phyloP scores from a whole-genome alignment of 2,888 invertebrate species.

The Chrysopilus asiliformis region DNA sequence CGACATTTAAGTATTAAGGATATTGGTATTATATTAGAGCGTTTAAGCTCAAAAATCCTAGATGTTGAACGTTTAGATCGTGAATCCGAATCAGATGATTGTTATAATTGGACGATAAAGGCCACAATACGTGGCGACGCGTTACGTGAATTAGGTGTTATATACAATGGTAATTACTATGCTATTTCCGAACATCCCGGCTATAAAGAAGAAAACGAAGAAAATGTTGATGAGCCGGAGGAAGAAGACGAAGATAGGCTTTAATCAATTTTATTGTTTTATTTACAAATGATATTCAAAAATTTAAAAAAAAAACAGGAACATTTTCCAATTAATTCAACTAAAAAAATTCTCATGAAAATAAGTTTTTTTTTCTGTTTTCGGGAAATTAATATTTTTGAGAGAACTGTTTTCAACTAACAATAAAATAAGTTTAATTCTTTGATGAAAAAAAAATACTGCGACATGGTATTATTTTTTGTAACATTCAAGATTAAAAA shows the following conservation, averaged over 20 bases:
- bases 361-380: no score
- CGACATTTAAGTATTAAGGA: slow-evolving; percentile 87
- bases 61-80: slow-evolving; percentile 86
- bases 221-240: slow-evolving; percentile 73
- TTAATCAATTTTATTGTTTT: slow-evolving; percentile 30
- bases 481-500: no score
- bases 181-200: slow-evolving; percentile 91
- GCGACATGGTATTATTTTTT: no score
- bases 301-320: not conserved
- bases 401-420: slow-evolving; percentile 5
- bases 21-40: slow-evolving; percentile 86
- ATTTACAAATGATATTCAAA: not conserved
- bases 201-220: slow-evolving; percentile 81
- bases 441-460: no score
- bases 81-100: slow-evolving; percentile 85
- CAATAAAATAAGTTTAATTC: slow-evolving; percentile 4
- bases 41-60: slow-evolving; percentile 82
- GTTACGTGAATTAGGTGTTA: slow-evolving; percentile 78
- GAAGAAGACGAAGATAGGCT: slow-evolving; percentile 62
- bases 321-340: slow-evolving; percentile 3
- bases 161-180: slow-evolving; percentile 91
- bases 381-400: no score
- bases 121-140: slow-evolving; percentile 88
- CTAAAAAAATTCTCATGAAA: slow-evolving; percentile 3
- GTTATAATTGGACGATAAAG: slow-evolving; percentile 94